These are phyloP conservation scores for Indicator maculatus DNA, from an alignment of 2,113 vertebrate genomes.

Conservation along the genomic window DNA sequence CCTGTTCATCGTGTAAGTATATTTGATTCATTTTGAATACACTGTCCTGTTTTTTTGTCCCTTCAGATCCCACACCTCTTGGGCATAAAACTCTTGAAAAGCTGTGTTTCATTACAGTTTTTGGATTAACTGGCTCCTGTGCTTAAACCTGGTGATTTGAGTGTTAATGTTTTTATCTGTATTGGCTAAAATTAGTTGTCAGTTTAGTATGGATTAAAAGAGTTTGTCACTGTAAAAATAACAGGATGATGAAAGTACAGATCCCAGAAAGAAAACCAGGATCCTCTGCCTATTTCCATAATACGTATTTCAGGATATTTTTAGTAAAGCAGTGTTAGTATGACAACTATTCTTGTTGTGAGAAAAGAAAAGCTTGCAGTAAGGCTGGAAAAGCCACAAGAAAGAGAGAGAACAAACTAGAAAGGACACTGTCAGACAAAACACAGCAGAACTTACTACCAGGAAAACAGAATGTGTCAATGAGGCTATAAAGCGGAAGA, in stretches of 20 bases:
- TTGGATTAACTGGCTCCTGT: neutral
- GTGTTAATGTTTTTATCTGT: neutral
- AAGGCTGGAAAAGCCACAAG: conserved; percentile 37
- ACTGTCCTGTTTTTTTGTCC: neutral
- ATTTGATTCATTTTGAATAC: neutral
- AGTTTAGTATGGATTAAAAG: neutral
- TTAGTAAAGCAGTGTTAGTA: neutral
- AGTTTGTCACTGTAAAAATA: neutral
- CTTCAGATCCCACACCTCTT: neutral
- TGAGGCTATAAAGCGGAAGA: neutral
- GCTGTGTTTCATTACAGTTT: neutral
- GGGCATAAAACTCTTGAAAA: neutral
- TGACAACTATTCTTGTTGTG: neutral
- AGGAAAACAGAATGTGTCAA: conserved; percentile 34
- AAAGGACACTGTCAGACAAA: conserved; percentile 20
- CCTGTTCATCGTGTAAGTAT: neutral
- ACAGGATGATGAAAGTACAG: neutral
- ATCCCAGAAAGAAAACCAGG: neutral
- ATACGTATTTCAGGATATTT: neutral
- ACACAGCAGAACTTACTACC: neutral
- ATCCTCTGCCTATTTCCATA: neutral
- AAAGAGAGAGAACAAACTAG: neutral
- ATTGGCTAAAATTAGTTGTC: neutral
- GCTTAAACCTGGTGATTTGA: neutral
- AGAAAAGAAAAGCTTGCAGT: neutral